Conservation (phyloP, 1,140 invertebrate species). For the Hypsibius dujardini region DNA sequence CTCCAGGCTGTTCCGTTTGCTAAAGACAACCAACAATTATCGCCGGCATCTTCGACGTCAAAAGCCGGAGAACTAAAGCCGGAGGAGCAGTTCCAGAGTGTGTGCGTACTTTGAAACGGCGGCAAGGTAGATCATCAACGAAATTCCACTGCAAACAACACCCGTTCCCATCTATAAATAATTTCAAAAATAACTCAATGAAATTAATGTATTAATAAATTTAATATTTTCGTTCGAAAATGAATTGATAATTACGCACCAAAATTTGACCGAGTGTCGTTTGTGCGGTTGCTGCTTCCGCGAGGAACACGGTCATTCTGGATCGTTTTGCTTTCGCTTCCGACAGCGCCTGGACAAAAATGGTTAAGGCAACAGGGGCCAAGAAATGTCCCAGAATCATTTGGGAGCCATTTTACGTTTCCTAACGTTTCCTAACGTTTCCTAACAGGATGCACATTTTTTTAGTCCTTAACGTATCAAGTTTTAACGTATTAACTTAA, state of each 20-base stretch:
- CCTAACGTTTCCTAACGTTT: too few relatives aligned
- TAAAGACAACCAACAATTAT: background rate
- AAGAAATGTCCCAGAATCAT: too few relatives aligned
- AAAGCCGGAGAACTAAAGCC: background rate
- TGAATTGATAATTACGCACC: constrained; percentile 9
- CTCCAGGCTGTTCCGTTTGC: background rate
- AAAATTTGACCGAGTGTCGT: background rate
- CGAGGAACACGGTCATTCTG: background rate
- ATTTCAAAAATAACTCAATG: background rate
- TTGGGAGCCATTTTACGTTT: too few relatives aligned
- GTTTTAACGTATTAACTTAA: too few relatives aligned
- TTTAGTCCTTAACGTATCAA: too few relatives aligned
- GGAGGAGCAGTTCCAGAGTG: background rate
- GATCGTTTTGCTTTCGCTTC: background rate
- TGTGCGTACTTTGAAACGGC: background rate
- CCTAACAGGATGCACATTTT: too few relatives aligned
- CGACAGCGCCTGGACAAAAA: background rate
- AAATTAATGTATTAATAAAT: background rate
- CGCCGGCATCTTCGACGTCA: background rate
- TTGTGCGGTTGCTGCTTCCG: constrained; percentile 1
- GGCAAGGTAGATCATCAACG: background rate
- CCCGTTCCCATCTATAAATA: background rate
- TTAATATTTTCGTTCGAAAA: background rate
- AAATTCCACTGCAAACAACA: background rate
- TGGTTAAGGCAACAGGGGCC: background rate